Conservation (phyloP, 1,140 invertebrate genomes). For the Venturia canescens region DNA sequence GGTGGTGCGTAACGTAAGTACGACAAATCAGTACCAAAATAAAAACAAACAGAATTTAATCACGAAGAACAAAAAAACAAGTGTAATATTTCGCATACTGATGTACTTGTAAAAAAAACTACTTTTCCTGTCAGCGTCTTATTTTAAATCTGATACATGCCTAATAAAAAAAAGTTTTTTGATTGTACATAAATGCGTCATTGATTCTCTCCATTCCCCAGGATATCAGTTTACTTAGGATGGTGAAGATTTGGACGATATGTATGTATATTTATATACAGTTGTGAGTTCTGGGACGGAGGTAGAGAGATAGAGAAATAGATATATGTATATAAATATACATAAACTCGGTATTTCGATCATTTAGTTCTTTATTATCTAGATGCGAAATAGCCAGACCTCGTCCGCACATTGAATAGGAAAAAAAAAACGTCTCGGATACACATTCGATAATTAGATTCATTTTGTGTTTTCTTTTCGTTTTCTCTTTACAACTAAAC, state of each 20-base stretch:
- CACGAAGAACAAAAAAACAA: slow-evolving; percentile 47
- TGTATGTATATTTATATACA: background rate
- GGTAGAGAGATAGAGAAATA: background rate
- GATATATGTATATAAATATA: background rate
- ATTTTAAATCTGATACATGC: slow-evolving; percentile 73
- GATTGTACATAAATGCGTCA: slow-evolving; percentile 62
- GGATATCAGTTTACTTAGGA: slow-evolving; percentile 17
- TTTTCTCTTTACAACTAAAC: slow-evolving; percentile 43
- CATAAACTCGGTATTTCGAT: background rate
- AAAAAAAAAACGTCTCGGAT: slow-evolving; percentile 48
- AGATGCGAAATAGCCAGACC: slow-evolving; percentile 39
- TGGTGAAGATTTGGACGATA: background rate
- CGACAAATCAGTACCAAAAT: slow-evolving; percentile 44
- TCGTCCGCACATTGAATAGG: slow-evolving; percentile 39
- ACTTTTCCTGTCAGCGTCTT: slow-evolving; percentile 69
- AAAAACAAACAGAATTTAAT: slow-evolving; percentile 46
- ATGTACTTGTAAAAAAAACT: slow-evolving; percentile 60
- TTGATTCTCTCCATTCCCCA: slow-evolving; percentile 17
- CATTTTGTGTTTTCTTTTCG: background rate
- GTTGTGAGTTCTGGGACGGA: background rate
- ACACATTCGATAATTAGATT: slow-evolving; percentile 45
- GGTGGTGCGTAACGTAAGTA: slow-evolving; percentile 63
- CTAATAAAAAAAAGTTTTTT: slow-evolving; percentile 74
- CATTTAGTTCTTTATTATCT: slow-evolving; percentile 42
- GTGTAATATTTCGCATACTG: slow-evolving; percentile 54